A percentile compares a stretch with the other conserved stretches of the same genome.
Evolutionary conservation across 2,113 vertebrate genomes (phyloP).

Genomic region (Chauna torquata): DNA sequence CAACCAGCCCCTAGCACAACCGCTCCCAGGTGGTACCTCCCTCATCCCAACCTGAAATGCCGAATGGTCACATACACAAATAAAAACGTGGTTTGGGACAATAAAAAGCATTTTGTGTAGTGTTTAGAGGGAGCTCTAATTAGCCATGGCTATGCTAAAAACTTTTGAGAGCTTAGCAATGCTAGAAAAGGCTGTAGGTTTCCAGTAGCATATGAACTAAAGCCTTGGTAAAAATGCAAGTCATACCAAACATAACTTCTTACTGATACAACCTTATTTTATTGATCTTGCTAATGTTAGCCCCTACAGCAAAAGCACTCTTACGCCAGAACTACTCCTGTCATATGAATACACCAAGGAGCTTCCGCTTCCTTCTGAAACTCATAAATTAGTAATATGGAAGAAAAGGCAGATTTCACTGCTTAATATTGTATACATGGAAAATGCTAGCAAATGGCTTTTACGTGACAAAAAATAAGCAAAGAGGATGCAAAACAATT

Average conservation of each 20-base stretch:
- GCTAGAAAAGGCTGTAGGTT: background rate
- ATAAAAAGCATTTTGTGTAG: background rate
- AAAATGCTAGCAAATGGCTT: background rate
- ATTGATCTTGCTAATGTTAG: background rate
- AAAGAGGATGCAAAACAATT: background rate
- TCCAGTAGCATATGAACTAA: background rate
- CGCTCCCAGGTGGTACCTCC: rapidly evolving
- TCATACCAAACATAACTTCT: background rate
- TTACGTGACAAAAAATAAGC: background rate
- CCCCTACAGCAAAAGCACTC: background rate
- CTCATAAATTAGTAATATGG: background rate
- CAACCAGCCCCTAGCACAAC: background rate
- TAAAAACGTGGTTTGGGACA: background rate
- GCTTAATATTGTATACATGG: background rate
- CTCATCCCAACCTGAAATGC: background rate
- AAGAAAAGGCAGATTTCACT: background rate
- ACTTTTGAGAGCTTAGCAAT: background rate
- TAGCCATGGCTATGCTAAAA: background rate
- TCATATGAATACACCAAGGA: rapidly evolving
- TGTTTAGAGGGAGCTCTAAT: background rate
- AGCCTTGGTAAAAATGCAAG: background rate
- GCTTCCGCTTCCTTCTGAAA: background rate
- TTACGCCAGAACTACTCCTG: background rate
- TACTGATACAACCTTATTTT: background rate
- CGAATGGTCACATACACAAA: background rate